These are phyloP conservation scores for Nansenia antarctica DNA, from an alignment of 2,113 vertebrate species.

Conservation along the genomic window DNA sequence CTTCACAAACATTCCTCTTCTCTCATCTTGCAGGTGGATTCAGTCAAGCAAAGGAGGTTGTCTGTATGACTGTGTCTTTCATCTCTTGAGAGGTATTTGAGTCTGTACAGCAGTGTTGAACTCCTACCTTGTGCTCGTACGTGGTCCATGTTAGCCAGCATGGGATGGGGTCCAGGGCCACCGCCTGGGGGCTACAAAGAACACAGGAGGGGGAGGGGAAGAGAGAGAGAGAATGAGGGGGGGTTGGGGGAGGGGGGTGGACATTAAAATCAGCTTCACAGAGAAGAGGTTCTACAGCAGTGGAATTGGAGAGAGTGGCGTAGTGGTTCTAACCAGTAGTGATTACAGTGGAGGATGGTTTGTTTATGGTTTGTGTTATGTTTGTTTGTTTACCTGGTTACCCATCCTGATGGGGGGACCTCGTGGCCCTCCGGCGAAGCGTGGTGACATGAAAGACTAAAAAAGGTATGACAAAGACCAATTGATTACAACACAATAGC, in stretches of 20 bases:
- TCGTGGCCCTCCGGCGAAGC: conserved; percentile 95
- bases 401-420: conserved; percentile 95
- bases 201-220: neutral
- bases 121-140: conserved; percentile 92
- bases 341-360: neutral
- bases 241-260: neutral
- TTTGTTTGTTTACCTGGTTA: conserved; percentile 86
- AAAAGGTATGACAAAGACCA: conserved; percentile 64
- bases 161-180: conserved; percentile 94
- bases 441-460: conserved; percentile 98
- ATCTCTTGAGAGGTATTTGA: neutral
- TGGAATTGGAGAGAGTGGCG: neutral
- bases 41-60: too few species aligned
- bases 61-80: too few species aligned
- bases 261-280: neutral
- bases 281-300: neutral
- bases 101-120: neutral
- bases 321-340: too few species aligned
- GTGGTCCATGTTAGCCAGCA: conserved; percentile 98
- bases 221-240: neutral
- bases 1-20: too few species aligned
- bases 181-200: conserved; percentile 87
- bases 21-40: too few species aligned
- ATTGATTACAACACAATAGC: neutral
- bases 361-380: neutral